Base-by-base conservation (phyloP, 2,113 vertebrate genomes). In the Scytalopus superciliaris region DNA sequence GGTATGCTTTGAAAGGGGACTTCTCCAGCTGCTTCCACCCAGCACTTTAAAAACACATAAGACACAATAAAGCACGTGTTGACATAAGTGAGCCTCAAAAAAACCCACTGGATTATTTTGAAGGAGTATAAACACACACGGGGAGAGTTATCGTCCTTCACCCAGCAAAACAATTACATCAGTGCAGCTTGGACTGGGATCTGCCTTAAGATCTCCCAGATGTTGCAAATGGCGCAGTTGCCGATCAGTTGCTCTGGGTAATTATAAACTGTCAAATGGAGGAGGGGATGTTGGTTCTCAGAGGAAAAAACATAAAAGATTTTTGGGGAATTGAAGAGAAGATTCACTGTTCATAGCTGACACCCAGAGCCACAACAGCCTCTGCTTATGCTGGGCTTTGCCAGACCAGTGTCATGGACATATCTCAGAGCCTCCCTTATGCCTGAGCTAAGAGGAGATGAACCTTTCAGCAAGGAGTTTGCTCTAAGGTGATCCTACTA, bases 91-190 rank as follows among this genome's bases (percentile, higher is more conserved):
- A 94, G 81, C 86, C 81, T 93, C 93, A 81, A 84, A 93, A 97
- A 94, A 74, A 44, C 39, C 39, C 64, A 84, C 16, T 81, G 91
- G 96, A 89, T 93, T 94, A 94, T 89, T 94, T 85, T 93, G 93
- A 93, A 92, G 93, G 79, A 96, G 39, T 81, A 84, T 92, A 90
- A 96, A 88, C 93, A 68, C 87, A 94, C 89, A 37, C 35, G n/a
- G 80, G 72, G 79, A 94, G 78, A 86, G 72, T 94, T 94, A 94
- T 92, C 85, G 77, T 94, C 92, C 94, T 92, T 96, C 83, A 95
- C 85, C 85, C 90, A 96, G 90, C 93, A 96, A 96, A 97, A 97
- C 94, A 97, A 96, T 97, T 85, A 96, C 93, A 95, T 95, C 96
- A 96, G 85, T 93, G 82, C 85, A 86, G 85, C 82, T 93, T 94